These are phyloP conservation scores for Lomographa bimaculata DNA, from an alignment of 2,888 invertebrate genomes.

Conservation along the genomic window DNA sequence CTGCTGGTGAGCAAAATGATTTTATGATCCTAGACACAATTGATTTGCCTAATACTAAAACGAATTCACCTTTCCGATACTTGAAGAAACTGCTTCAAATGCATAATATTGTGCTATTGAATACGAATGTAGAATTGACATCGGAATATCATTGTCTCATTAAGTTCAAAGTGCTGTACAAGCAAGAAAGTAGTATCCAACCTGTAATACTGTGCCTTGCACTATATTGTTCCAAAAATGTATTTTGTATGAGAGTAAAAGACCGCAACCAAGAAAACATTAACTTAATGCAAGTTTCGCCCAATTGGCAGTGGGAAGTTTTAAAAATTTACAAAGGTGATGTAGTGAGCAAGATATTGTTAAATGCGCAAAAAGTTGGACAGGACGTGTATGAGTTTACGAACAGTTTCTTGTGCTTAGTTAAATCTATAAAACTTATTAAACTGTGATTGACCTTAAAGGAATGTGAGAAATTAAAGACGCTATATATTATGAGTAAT, in stretches of 20 bases:
- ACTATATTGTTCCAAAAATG: slow-evolving; percentile 45
- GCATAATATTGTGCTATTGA: slow-evolving; percentile 53
- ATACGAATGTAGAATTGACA: slow-evolving; percentile 36
- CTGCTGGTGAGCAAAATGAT: slow-evolving; percentile 23
- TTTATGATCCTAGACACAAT: slow-evolving; percentile 54
- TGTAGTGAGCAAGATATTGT: slow-evolving; percentile 47
- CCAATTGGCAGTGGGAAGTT: slow-evolving; percentile 75
- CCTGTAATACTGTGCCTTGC: slow-evolving; percentile 54
- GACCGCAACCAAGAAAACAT: slow-evolving; percentile 46
- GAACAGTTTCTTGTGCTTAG: slow-evolving; percentile 53
- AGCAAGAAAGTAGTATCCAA: slow-evolving; percentile 46
- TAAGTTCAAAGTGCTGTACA: slow-evolving; percentile 62
- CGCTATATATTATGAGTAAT: no score
- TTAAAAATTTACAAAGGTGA: slow-evolving; percentile 58
- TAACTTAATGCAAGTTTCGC: slow-evolving; percentile 50
- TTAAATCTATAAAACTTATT: slow-evolving; percentile 49
- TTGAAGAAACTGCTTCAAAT: slow-evolving; percentile 53
- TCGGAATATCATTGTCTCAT: slow-evolving; percentile 49
- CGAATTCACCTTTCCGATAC: slow-evolving; percentile 60
- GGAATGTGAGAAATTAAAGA: no score
- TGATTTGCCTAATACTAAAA: slow-evolving; percentile 63
- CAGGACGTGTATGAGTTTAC: slow-evolving; percentile 37
- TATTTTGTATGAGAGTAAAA: slow-evolving; percentile 58
- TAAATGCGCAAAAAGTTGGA: slow-evolving; percentile 51
- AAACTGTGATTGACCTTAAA: neutral